phyloP scores from a whole-genome alignment of 1,140 invertebrate species.

The Ceratoteleas bidentatus region DNA sequence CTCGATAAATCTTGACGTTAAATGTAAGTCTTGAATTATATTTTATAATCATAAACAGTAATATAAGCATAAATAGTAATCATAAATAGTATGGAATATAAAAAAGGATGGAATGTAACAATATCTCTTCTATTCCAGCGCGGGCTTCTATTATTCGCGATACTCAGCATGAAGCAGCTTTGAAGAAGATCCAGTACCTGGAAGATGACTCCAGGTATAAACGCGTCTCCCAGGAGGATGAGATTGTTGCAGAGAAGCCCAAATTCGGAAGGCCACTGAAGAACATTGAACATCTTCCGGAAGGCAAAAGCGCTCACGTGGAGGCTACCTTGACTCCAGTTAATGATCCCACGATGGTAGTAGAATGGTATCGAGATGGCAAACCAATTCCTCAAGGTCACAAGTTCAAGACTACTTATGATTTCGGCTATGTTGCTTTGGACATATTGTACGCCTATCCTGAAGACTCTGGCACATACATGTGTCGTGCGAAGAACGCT shows the following conservation, averaged over 20 bases:
- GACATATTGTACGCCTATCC: constrained; percentile 96
- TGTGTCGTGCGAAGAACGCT: constrained; percentile 96
- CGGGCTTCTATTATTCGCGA: constrained; percentile 94
- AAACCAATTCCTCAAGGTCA: constrained; percentile 93
- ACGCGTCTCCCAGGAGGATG: constrained; percentile 87
- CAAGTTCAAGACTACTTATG: constrained; percentile 95
- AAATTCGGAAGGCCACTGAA: constrained; percentile 94
- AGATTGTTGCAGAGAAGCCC: constrained; percentile 90
- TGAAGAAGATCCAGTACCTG: constrained; percentile 94
- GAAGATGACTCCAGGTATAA: constrained; percentile 93
- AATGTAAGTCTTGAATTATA: constrained; percentile 82
- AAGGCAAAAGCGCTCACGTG: constrained; percentile 95
- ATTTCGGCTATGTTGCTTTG: constrained; percentile 97
- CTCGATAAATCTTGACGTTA: constrained; percentile 90
- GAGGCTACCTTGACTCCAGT: constrained; percentile 97
- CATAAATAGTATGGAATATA: neutral
- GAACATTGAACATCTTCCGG: constrained; percentile 90
- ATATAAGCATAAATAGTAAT: too few species aligned
- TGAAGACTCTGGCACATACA: constrained; percentile 97
- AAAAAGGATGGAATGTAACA: neutral
- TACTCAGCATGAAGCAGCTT: constrained; percentile 96
- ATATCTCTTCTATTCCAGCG: constrained; percentile 81
- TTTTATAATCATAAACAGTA: constrained; percentile 3
- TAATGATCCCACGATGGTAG: constrained; percentile 96
- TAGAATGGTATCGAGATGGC: constrained; percentile 97